Evolutionary conservation across 1,140 invertebrate genomes (phyloP), one percentile per base, ranked within the genome.

Genomic region (Tribolium madens): DNA sequence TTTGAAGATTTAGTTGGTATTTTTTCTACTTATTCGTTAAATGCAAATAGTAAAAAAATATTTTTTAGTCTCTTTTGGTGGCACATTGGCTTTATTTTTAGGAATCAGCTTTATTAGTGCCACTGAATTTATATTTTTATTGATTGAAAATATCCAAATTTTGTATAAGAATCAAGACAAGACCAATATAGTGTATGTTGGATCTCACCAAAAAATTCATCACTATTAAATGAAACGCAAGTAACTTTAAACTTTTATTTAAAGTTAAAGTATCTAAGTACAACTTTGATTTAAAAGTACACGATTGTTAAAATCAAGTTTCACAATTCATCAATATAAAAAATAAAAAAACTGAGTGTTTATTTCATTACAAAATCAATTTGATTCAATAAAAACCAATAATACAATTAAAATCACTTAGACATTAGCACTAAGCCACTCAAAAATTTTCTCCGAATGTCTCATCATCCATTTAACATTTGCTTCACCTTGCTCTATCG

Each of bases 391-490:
- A 53, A 53, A 15, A 21, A 13, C 10, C 46, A 13, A 13, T 50
- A 26, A 26, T 26, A 26, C 12, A 50, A 14, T 50, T n/a, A 50
- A 14, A 14, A 2, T 10, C 36, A 50, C 3, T 64, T 64, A 64
- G 12, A 33, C 26, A 42, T 64, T 64, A 31, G 3, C 15, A 57
- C 10, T 26, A 2, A 96, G 82, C 95, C 95, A 97, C 10, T 90
- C 85, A 0, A 91, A 87, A 42, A 97, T 94, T 0, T 87, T 87
- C 12, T 89, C 86, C 79, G 93, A 93, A 86, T 96, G 94, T 60
- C 86, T 88, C 14, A 92, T 86, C 88, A 94, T 91, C 95, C 95
- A 97, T 64, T 91, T 88, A 0, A 95, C 91, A 82, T 96, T 96
- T 1, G 92, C 91, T 81, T 92, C 89, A 0, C 91, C 91, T 48